Evolutionary conservation across 2,888 invertebrate genomes (phyloP).

Genomic region (Odontocolon sp.): DNA sequence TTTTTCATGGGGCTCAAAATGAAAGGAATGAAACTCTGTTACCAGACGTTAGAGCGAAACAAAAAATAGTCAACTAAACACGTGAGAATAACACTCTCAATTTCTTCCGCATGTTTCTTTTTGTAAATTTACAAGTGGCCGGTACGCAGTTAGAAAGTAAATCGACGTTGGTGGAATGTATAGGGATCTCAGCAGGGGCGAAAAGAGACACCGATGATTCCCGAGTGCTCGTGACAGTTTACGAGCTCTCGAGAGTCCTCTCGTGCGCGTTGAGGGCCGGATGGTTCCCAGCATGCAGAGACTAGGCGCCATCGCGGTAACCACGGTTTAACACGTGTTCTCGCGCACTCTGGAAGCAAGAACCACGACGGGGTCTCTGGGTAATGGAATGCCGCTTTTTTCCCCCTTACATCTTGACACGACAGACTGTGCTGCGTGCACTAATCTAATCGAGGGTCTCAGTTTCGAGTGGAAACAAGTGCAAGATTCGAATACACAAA

Average conservation of each 20-base stretch:
- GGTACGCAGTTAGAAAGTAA: constrained; percentile 47
- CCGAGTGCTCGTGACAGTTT: constrained; percentile 65
- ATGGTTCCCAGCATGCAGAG: constrained; percentile 45
- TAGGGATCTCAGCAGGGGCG: constrained; percentile 35
- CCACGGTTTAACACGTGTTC: constrained; percentile 59
- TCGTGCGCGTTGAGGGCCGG: constrained; percentile 41
- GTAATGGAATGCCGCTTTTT: constrained; percentile 35
- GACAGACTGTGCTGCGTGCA: constrained; percentile 30
- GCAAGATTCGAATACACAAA: neutral
- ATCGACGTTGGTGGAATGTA: constrained; percentile 52
- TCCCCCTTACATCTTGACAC: constrained; percentile 23
- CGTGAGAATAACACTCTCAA: constrained; percentile 19
- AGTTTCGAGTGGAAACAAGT: constrained; percentile 16
- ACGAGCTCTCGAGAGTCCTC: constrained; percentile 63
- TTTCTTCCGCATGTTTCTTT: constrained; percentile 21
- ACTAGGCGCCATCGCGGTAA: constrained; percentile 38
- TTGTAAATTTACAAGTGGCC: constrained; percentile 48
- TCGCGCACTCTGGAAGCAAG: constrained; percentile 28
- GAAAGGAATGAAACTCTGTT: neutral
- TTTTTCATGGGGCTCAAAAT: neutral
- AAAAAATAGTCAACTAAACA: constrained; percentile 4
- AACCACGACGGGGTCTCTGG: constrained; percentile 30
- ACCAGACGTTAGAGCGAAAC: neutral
- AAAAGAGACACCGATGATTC: constrained; percentile 57
- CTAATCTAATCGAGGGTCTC: constrained; percentile 27